phyloP scores from a whole-genome alignment of 2,113 vertebrate genomes.

The Brachypodius melanocephalos region DNA sequence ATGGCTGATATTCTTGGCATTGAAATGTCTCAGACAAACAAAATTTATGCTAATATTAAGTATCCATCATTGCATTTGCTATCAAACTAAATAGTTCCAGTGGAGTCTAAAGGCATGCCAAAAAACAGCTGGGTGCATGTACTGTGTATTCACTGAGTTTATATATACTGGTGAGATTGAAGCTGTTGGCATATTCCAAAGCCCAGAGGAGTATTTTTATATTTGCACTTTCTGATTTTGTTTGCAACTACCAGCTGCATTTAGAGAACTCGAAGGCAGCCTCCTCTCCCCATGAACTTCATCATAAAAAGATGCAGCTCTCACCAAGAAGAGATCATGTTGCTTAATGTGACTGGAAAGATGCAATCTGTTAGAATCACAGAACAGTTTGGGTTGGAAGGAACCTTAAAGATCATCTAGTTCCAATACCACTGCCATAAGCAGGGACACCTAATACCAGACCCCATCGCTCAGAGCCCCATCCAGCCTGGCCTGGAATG shows the following conservation, averaged over 20 bases:
- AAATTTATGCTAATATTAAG: slow-evolving; percentile 3
- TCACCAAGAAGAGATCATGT: background rate
- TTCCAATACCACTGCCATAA: background rate
- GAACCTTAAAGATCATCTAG: background rate
- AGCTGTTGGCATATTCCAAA: slow-evolving; percentile 24
- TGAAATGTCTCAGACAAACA: background rate
- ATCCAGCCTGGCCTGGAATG: background rate
- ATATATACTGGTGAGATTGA: slow-evolving; percentile 22
- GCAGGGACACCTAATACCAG: background rate
- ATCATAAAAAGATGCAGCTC: background rate
- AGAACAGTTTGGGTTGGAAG: background rate
- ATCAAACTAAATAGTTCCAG: slow-evolving; percentile 31
- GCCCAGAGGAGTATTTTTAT: background rate
- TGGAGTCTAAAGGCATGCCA: slow-evolving; percentile 4
- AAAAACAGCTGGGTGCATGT: background rate
- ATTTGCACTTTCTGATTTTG: slow-evolving; percentile 14
- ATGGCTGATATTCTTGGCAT: slow-evolving; percentile 13
- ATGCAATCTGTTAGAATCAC: background rate
- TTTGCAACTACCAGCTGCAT: background rate
- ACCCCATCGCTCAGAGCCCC: background rate
- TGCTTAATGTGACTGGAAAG: background rate
- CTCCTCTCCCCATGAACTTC: background rate
- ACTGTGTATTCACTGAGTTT: slow-evolving; percentile 5
- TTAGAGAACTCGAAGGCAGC: background rate
- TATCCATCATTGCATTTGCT: background rate